A percentile compares a stretch with the other conserved stretches of the same genome.
Evolutionary conservation across 2,797 vertebrate genomes (phyloP).

Genomic region (Enteromius fasciolatus): DNA sequence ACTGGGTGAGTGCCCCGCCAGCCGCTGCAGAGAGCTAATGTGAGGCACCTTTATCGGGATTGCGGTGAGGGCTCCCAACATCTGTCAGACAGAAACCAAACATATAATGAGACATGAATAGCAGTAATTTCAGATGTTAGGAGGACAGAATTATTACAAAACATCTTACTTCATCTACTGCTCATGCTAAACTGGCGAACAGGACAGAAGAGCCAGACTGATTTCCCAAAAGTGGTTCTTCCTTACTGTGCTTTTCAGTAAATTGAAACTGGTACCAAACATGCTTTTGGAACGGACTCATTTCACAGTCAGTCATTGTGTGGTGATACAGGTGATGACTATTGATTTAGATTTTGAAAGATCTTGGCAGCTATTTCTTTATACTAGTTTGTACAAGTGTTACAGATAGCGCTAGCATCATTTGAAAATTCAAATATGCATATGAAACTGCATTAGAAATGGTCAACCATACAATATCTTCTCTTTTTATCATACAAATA

Average conservation of each 20-base stretch:
- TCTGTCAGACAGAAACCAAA: constrained; percentile 71
- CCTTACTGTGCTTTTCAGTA: not conserved
- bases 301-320: not conserved
- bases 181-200: not conserved
- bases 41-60: constrained; percentile 97
- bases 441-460: not conserved
- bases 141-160: not conserved
- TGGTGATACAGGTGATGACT: constrained; percentile 4
- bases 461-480: not conserved
- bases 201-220: not conserved
- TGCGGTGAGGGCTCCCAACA: constrained; percentile 89
- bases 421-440: not conserved
- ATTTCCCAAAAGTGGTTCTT: not conserved
- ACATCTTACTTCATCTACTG: not conserved
- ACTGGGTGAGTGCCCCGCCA: constrained; percentile 92
- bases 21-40: constrained; percentile 95
- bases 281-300: not conserved
- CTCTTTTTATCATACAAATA: not conserved
- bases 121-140: constrained; percentile 4
- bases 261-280: not conserved
- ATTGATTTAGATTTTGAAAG: not conserved
- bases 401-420: not conserved
- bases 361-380: not conserved
- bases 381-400: not conserved
- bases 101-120: not conserved